Evolutionary conservation across 1,140 invertebrate species (phyloP).

Genomic region (Pinna nobilis): DNA sequence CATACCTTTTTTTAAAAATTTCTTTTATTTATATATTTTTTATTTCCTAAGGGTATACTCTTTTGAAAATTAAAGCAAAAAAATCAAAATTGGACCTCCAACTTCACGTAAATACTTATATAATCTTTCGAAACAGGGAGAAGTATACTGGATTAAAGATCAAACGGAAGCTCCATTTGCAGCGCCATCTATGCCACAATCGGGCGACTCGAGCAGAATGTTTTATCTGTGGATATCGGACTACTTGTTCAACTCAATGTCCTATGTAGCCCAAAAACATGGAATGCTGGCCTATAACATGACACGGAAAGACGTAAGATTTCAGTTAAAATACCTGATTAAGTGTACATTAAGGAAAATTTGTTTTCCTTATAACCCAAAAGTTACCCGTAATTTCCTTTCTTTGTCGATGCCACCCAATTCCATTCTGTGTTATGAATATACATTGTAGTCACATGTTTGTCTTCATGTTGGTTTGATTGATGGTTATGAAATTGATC

Average conservation of each 20-base stretch:
- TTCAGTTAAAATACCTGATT: no score
- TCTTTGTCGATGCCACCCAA: no score
- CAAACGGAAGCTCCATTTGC: conserved; percentile 44
- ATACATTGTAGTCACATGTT: no score
- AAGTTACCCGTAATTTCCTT: no score
- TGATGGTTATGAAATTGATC: no score
- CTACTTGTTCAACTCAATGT: conserved; percentile 48
- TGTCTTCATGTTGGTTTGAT: no score
- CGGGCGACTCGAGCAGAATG: conserved; percentile 39
- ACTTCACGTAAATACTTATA: neutral
- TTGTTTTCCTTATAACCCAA: no score
- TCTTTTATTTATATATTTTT: neutral
- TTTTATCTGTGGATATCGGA: conserved; percentile 55
- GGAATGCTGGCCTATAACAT: conserved; percentile 46
- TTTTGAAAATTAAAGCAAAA: neutral
- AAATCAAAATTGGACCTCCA: neutral
- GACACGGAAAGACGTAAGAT: conserved; percentile 51
- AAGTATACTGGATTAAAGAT: conserved; percentile 49
- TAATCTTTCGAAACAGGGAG: conserved; percentile 38
- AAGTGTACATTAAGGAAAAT: no score
- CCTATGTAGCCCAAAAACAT: conserved; percentile 42
- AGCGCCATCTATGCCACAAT: conserved; percentile 37
- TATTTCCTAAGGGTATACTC: neutral
- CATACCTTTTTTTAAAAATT: neutral
- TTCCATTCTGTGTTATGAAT: no score